Evolutionary conservation across 1,140 invertebrate species (phyloP).

Genomic region (Drosophila carrolli): DNA sequence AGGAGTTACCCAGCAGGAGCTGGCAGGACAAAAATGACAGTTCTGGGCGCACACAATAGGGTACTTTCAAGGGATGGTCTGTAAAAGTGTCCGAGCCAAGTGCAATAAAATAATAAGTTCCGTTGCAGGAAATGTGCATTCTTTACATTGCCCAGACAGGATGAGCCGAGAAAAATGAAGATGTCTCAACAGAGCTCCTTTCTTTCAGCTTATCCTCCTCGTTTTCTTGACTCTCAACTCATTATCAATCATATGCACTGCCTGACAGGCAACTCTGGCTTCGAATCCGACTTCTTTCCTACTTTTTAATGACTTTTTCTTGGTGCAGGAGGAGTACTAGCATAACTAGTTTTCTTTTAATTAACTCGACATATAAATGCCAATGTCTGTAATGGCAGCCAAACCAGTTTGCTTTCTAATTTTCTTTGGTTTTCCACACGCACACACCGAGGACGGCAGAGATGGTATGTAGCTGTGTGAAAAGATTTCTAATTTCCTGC

Average conservation of each 20-base stretch:
- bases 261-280: constrained; percentile 31
- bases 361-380: constrained; percentile 77
- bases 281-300: constrained; percentile 30
- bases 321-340: constrained; percentile 18
- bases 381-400: constrained; percentile 47
- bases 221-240: constrained; percentile 25
- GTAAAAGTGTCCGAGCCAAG: constrained; percentile 1
- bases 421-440: constrained; percentile 63
- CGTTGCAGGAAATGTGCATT: constrained; percentile 66
- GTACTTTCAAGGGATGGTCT: neutral
- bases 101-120: constrained; percentile 72
- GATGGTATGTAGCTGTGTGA: constrained; percentile 33
- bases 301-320: constrained; percentile 74
- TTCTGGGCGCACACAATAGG: constrained; percentile 20
- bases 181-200: constrained; percentile 20
- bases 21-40: constrained; percentile 37
- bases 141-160: constrained; percentile 46
- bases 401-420: constrained; percentile 81
- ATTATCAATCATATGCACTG: constrained; percentile 79
- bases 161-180: constrained; percentile 43
- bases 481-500: constrained; percentile 69
- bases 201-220: neutral
- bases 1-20: constrained; percentile 17
- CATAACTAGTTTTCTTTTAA: constrained; percentile 81
- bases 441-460: constrained; percentile 6